Percentiles rank a stretch among this genome's conserved stretches.
phyloP scores from a whole-genome alignment of 2,113 vertebrate genomes.

The Hypocryptadius cinnamomeus region DNA sequence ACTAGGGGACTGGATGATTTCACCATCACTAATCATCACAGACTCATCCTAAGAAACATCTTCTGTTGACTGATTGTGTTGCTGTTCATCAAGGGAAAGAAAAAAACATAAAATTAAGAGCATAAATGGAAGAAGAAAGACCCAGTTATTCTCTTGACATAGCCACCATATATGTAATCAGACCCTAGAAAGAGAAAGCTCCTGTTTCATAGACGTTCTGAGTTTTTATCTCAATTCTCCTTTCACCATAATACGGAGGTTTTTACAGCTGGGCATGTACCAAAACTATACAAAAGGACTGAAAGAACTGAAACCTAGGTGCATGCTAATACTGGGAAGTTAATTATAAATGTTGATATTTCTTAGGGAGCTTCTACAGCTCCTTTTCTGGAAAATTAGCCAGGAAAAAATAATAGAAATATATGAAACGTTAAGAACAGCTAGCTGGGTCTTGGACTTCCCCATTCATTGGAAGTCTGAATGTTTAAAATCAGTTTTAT shows the following conservation, averaged over 20 bases:
- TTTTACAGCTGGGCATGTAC: not conserved
- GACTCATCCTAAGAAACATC: not conserved
- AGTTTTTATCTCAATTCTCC: not conserved
- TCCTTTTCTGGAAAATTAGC: not conserved
- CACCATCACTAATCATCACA: not conserved
- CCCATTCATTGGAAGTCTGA: not conserved
- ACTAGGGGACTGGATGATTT: not conserved
- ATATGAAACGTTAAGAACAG: not conserved
- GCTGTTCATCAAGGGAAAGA: not conserved
- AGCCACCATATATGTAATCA: not conserved
- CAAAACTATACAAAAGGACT: not conserved
- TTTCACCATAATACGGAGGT: not conserved
- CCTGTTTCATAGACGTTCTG: not conserved
- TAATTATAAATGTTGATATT: not conserved
- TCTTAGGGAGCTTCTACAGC: not conserved
- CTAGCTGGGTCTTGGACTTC: not conserved
- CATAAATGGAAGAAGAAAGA: not conserved
- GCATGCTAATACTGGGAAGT: not conserved
- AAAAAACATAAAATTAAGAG: not conserved
- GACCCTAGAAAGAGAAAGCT: not conserved
- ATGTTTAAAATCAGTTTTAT: not conserved
- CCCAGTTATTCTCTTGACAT: not conserved
- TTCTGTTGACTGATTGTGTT: not conserved
- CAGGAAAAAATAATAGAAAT: not conserved
- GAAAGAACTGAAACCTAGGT: not conserved